Base-by-base conservation (phyloP, 1,140 invertebrate genomes). In the Aphaenogaster floridana region DNA sequence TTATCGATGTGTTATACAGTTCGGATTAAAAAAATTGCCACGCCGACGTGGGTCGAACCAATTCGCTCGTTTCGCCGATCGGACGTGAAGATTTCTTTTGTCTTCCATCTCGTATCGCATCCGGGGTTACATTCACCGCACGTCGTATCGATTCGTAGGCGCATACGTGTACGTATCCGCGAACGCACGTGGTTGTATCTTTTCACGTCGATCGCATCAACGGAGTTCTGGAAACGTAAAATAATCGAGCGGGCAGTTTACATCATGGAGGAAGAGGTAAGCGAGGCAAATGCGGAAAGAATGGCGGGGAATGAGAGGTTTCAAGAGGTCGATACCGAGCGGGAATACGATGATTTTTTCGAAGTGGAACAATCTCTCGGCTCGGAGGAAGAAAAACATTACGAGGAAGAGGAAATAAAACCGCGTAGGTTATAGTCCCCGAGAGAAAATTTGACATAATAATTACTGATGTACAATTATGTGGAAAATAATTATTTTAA, bases 11-110 rank as follows among this genome's bases (percentile, higher is more conserved):
- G 59, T 78, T 64, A 61, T 52, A 79, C 8, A 57, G 45, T 48
- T 11, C 13, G 21, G 1, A 84, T 84, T 74, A 84, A 84, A 84
- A 28, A 84, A 84, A 36, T 74, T 34, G 42, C 61, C 17, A 36
- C 68, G 34, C 39, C n/a, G 52, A 15, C 9, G 17, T n/a, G 4
- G 0, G 6, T 5, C 50, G 57, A 79, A 39, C 17, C 52, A 39
- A 81, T 39, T 74, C 28, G 6, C 36, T 66, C 48, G 54, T 63
- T 39, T 61, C 8, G 21, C 36, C 52, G 61, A 66, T 79, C 28
- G 42, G 28, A 69, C 68, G n/a, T 54, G 34, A 80, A 80, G 63
- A 69, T 63, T 39, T 61, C 54, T 74, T 61, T 28, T 61, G 68
- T 72, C 66, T 74, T 74, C 39, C 36, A 21, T 69, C 8, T 81